Evolutionary conservation across 2,888 invertebrate species (phyloP), one percentile per base, ranked within the genome.

Genomic region (Hybos culiciformis): DNA sequence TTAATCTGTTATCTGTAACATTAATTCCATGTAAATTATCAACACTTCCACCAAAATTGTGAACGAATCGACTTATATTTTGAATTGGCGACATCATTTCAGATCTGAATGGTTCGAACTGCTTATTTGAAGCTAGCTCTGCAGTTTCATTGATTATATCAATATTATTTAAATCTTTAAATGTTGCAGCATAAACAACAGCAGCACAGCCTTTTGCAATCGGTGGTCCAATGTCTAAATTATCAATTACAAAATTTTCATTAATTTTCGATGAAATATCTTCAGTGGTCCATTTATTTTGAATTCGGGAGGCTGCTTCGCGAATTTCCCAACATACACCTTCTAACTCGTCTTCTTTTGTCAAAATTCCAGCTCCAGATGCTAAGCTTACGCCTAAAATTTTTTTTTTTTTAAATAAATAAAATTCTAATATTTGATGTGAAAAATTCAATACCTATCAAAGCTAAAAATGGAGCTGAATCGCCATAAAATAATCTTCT

Each of bases 151-250:
- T 50, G 42, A 3, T 49, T 23, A 23, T 46, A 43, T 5, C 31
- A 31, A 7, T 3, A 23, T 24, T 38, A 0, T 37, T 9, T 3
- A 26, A 23, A 31, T 45, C 43, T 3, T n/a, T 31, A 40, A 74
- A 66, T 44, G 71, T 70, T 2, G 82, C 82, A 4, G 78, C 74
- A 61, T 86, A 84, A 2, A 88, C 84, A 21, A 82, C 84, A 20
- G 83, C 86, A 50, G 80, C 82, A 58, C 83, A 80, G 14, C 87
- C 87, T 62, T 86, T 83, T 6, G 80, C 83, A 51, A 88, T 78
- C 3, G 77, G 70, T 29, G 75, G 71, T 1, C 83, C 84, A 50
- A 86, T 71, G 44, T 73, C 70, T 46, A 84, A 69, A 54, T 79
- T 70, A 39, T 73, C 68, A 37, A 83, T 63, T 39, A 65, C 67